Percentiles rank a stretch among this genome's conserved stretches.
These are phyloP conservation scores for Drosophila murphyi DNA, from an alignment of 1,140 invertebrate genomes.

Conservation along the genomic window DNA sequence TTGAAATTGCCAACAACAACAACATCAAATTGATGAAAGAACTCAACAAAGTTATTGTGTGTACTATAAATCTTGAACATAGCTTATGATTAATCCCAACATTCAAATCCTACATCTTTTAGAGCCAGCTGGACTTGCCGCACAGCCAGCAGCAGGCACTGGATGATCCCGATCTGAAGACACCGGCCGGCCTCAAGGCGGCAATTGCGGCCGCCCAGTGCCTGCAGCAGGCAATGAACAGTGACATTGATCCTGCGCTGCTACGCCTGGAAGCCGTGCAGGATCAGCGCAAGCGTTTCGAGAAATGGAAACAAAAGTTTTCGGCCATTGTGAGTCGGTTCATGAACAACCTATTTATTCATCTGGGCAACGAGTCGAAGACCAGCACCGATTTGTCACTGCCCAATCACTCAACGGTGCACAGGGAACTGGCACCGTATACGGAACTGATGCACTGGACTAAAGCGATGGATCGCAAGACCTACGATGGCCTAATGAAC, in stretches of 20 bases:
- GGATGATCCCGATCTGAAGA: conserved; percentile 91
- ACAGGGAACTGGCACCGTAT: conserved; percentile 93
- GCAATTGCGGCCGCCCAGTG: conserved; percentile 92
- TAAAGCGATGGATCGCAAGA: conserved; percentile 92
- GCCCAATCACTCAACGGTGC: conserved; percentile 91
- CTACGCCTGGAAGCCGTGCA: conserved; percentile 92
- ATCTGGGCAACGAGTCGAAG: conserved; percentile 88
- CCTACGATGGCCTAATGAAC: conserved; percentile 91
- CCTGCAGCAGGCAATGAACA: conserved; percentile 91
- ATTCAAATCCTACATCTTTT: background rate
- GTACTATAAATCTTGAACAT: background rate
- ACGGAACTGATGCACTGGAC: conserved; percentile 96
- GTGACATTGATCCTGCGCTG: conserved; percentile 88
- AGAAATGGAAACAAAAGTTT: conserved; percentile 94
- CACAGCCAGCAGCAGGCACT: conserved; percentile 89
- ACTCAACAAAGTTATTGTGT: conserved; percentile 91
- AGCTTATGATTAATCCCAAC: background rate
- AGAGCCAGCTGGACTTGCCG: conserved; percentile 91
- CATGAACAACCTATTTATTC: conserved; percentile 96
- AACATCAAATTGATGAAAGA: conserved; percentile 91
- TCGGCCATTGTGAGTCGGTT: conserved; percentile 92
- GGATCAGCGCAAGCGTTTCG: conserved; percentile 94
- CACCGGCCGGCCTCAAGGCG: conserved; percentile 89
- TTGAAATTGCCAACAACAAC: conserved; percentile 94
- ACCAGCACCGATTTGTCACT: conserved; percentile 88